These are phyloP conservation scores for Drosophila percnosoma DNA, from an alignment of 2,888 invertebrate genomes.

Conservation along the genomic window DNA sequence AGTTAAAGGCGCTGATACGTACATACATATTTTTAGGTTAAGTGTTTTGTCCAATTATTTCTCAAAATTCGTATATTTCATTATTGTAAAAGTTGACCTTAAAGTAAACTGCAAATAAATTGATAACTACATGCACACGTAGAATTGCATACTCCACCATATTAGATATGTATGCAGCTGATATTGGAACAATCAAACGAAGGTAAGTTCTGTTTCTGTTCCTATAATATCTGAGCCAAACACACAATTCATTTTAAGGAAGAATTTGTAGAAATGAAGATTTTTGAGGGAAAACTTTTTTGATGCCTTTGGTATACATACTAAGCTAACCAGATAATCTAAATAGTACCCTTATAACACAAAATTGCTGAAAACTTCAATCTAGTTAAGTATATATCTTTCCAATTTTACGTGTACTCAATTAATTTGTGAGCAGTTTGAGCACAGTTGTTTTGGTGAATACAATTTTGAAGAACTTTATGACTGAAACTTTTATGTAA, in stretches of 20 bases:
- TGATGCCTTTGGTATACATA: neutral
- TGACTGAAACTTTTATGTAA: neutral
- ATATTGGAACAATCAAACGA: neutral
- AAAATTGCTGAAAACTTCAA: neutral
- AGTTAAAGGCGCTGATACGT: constrained; percentile 13
- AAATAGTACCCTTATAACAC: neutral
- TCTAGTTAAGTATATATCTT: neutral
- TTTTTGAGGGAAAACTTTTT: neutral
- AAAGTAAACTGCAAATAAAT: constrained; percentile 57
- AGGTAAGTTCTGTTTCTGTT: neutral
- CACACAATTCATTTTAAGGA: neutral
- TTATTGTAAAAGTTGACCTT: constrained; percentile 72
- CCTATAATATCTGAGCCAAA: too few relatives aligned
- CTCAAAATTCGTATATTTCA: constrained; percentile 30
- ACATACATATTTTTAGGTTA: constrained; percentile 32
- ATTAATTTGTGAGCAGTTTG: neutral
- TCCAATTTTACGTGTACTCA: neutral
- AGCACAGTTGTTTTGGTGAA: neutral
- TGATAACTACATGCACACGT: constrained; percentile 13
- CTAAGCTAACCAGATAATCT: neutral
- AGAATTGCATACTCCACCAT: constrained; percentile 4
- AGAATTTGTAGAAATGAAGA: neutral
- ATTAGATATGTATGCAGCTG: neutral
- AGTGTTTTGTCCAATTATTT: constrained; percentile 22
- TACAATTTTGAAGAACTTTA: neutral